Base-by-base conservation (phyloP, 1,140 invertebrate species). In the Lepidurus arcticus region DNA sequence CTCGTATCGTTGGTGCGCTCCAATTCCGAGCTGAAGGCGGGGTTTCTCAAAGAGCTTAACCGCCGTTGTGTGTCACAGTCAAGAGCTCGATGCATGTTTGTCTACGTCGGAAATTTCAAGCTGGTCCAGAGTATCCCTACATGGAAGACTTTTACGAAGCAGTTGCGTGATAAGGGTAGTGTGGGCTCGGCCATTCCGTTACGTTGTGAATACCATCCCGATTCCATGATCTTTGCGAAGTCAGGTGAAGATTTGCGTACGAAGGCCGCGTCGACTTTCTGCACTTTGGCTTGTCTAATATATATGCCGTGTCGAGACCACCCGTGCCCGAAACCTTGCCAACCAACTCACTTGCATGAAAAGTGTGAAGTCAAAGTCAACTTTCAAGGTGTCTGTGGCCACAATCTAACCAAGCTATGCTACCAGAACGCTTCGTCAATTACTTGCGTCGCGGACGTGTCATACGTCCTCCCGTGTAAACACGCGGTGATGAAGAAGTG, bases 171-270 rank as follows among this genome's bases (percentile, higher is more conserved):
- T 7, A 11, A 6, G 0, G 79, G 74, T 16, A 76, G 75, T 42
- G 75, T 83, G 78, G 78, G 80, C 16, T 7, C 75, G 75, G 76
- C 77, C 13, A 75, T 88, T 7, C 76, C 65, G 7, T 77, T 88
- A 5, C 80, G 79, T 16, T 88, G 87, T 81, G 83, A 86, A 79
- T 87, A 85, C 81, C 87, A 88, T 80, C 84, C 85, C 8, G 75
- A 83, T n/a, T 26, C 44, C 4, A 26, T 34, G 24, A 80, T 82
- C 24, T 74, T 81, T 73, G 80, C 80, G 7, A 81, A 79, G 42
- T 79, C 77, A 7, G 81, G 82, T 0, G 75, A 81, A 3, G 86
- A 87, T 78, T 85, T 87, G 79, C 42, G 73, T 5, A n/a, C 80
- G 5, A 81, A 83, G 53, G 8, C 53, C 8, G 53, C 53, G 53